Conservation (phyloP, 2,888 invertebrate species). For the Lasiommata megera region DNA sequence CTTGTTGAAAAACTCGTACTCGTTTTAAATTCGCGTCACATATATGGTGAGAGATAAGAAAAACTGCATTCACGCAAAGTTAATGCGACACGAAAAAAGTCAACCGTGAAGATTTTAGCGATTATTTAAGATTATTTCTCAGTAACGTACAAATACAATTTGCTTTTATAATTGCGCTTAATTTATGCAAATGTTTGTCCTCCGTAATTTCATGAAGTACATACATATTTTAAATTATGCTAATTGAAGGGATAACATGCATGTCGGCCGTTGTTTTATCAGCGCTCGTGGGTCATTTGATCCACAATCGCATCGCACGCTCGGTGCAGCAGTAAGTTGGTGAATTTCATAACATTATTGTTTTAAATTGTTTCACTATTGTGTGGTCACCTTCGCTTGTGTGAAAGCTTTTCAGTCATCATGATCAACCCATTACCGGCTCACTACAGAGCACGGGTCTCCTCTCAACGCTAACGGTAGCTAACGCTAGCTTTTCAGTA, state of each 20-base stretch:
- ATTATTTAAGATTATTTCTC: constrained; percentile 26
- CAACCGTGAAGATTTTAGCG: constrained; percentile 33
- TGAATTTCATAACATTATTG: no score
- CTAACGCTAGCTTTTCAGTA: no score
- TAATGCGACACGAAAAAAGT: constrained; percentile 31
- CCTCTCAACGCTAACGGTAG: no score
- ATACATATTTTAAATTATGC: constrained; percentile 24
- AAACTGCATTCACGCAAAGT: constrained; percentile 26
- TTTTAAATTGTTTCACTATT: no score
- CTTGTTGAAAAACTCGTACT: constrained; percentile 12
- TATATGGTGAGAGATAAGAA: constrained; percentile 28
- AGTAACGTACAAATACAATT: constrained; percentile 24
- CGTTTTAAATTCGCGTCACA: constrained; percentile 25
- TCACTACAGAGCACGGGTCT: no score
- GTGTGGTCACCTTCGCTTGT: no score
- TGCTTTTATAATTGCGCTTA: constrained; percentile 26
- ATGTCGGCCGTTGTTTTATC: constrained; percentile 11
- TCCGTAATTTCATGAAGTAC: constrained; percentile 14
- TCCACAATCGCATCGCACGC: constrained; percentile 5
- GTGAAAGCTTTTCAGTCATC: no score
- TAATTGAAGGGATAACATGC: constrained; percentile 23
- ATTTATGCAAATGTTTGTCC: constrained; percentile 19
- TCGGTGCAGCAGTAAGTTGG: neutral
- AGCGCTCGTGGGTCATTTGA: neutral
- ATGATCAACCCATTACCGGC: no score